These are phyloP conservation scores for Pseudorasbora parva DNA, from an alignment of 2,113 vertebrate genomes.

Conservation along the genomic window DNA sequence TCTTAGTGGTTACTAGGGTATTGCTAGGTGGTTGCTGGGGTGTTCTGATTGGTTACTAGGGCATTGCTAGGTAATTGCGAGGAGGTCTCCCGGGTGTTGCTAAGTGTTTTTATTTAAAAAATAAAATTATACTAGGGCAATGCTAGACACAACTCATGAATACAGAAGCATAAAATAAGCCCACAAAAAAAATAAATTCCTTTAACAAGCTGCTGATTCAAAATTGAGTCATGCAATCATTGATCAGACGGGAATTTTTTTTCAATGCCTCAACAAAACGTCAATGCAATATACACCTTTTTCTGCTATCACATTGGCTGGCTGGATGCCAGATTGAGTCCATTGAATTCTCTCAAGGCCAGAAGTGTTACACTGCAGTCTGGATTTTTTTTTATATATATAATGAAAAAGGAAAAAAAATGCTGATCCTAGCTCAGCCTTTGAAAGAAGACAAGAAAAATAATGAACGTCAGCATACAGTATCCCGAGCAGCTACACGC, in stretches of 20 bases:
- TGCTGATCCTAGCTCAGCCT: constrained; percentile 57
- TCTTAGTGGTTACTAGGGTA: no score
- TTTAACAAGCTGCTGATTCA: constrained; percentile 1
- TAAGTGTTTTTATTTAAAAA: no score
- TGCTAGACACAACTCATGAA: not conserved
- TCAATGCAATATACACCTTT: not conserved
- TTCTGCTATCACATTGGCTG: not conserved
- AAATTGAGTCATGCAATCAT: not conserved
- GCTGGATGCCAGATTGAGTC: not conserved
- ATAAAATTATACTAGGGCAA: not conserved
- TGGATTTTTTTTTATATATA: not conserved
- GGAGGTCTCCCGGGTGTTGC: no score
- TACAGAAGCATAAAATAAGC: not conserved
- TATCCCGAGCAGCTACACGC: constrained; percentile 56
- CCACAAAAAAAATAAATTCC: not conserved
- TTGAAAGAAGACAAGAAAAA: constrained; percentile 66
- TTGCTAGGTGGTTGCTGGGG: not conserved
- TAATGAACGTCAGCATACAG: constrained; percentile 69
- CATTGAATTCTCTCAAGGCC: not conserved
- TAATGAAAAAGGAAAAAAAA: constrained; percentile 52
- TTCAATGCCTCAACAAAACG: not conserved
- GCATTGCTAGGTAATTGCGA: no score
- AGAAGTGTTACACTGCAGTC: not conserved
- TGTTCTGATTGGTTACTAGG: not conserved
- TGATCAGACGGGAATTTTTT: not conserved